These are phyloP conservation scores for Cydia splendana DNA, from an alignment of 1,140 invertebrate species.

Conservation along the genomic window DNA sequence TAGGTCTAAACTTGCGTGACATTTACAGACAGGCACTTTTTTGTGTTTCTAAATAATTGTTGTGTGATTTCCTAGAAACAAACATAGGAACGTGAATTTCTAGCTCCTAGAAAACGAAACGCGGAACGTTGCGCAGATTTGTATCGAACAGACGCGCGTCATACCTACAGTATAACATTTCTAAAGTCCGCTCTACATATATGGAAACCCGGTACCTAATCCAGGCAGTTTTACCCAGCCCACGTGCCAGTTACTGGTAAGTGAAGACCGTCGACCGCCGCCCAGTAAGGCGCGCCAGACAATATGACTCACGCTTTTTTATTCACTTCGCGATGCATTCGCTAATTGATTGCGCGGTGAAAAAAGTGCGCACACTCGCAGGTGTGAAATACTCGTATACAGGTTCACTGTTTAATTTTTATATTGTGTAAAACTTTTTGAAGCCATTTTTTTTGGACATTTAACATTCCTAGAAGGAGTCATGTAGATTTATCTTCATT, in stretches of 20 bases:
- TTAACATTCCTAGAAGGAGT: too few species aligned
- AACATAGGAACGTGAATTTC: too few species aligned
- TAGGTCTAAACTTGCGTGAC: too few species aligned
- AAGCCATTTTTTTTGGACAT: too few species aligned
- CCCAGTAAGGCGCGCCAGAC: slow-evolving; percentile 20
- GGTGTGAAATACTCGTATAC: background rate
- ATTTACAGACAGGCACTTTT: too few species aligned
- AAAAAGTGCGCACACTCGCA: background rate
- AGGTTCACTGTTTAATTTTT: background rate
- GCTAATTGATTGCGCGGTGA: slow-evolving; percentile 10
- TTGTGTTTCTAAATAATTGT: too few species aligned
- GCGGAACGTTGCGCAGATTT: background rate
- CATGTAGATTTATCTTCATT: too few species aligned
- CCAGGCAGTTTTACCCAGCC: slow-evolving; percentile 1
- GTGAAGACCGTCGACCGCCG: background rate
- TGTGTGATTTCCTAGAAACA: too few species aligned
- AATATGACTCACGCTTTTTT: slow-evolving; percentile 11
- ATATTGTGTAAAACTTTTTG: background rate
- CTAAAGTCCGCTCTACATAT: background rate
- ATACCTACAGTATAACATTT: background rate
- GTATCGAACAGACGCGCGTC: background rate
- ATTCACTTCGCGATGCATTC: slow-evolving; percentile 1
- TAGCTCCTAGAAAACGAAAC: background rate
- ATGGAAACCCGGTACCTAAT: slow-evolving; percentile 11
- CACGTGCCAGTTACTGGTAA: background rate